Evolutionary conservation across 2,797 vertebrate species (phyloP), one percentile per base, ranked within the genome.

Genomic region (Gastrophryne carolinensis): DNA sequence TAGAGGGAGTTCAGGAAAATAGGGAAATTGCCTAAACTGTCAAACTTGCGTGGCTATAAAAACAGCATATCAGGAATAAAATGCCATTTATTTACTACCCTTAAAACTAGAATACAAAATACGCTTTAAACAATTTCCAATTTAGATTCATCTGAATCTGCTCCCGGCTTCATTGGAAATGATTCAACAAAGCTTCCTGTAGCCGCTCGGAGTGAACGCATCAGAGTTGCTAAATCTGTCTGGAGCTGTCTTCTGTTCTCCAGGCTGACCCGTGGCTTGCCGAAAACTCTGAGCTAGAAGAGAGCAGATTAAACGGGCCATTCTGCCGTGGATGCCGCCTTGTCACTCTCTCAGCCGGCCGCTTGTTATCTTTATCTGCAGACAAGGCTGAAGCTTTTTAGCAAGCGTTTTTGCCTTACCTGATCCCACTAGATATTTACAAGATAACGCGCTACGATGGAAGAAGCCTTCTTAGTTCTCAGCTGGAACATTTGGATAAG

Each of bases 91-190:
- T 83, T 82, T 81, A 80, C 68, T 75, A 69, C 74, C n/a, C 50
- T 4, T 34, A 80, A 80, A 62, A 64, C 26, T 41, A 67, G 50
- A 74, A 41, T 72, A 73, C 35, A 68, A 72, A 68, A 27, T 81
- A 65, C 26, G 0, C 75, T 76, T 76, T 79, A 34, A 50, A 67
- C 29, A 75, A 72, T 80, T 88, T 82, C 80, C 79, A 79, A 68
- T 75, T 86, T 72, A 78, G 2, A 77, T 83, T 80, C 60, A 72
- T 79, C 1, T 4, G 83, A 75, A 79, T 82, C 30, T 68, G 27
- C 80, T 84, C 82, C 62, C 53, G 19, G 5, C 5, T 65, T 75
- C 81, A 79, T 64, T 81, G 72, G 71, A 74, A 74, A 75, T 52
- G 35, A 65, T 84, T 82, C 67, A 79, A 50, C 41, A 65, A 72